Evolutionary conservation across 2,888 invertebrate species (phyloP).

Genomic region (Trissoscelio sp.): DNA sequence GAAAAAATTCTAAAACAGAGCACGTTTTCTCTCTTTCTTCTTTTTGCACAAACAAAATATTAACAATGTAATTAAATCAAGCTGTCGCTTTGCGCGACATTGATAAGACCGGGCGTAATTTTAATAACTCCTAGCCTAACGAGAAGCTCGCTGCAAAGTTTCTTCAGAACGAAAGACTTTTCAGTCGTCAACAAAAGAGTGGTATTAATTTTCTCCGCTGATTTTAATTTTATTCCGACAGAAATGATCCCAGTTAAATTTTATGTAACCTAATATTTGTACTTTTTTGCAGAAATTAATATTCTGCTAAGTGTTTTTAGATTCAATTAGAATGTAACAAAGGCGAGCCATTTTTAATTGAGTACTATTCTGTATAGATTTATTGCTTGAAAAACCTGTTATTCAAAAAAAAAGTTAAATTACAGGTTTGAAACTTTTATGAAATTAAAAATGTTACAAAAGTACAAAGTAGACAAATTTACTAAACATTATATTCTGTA

Average conservation of each 20-base stretch:
- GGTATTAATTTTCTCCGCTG: constrained; percentile 28
- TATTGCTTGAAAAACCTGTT: no score
- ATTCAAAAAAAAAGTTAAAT: no score
- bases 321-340: constrained; percentile 14
- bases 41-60: constrained; percentile 50
- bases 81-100: constrained; percentile 44
- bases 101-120: constrained; percentile 44
- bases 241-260: constrained; percentile 28
- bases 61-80: constrained; percentile 54
- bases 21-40: neutral
- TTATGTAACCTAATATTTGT: constrained; percentile 33
- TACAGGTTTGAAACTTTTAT: no score
- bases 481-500: no score
- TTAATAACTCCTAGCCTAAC: constrained; percentile 51
- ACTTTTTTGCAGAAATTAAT: constrained; percentile 32
- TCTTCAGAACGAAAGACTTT: constrained; percentile 41
- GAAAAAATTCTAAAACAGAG: constrained; percentile 15
- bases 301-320: constrained; percentile 8
- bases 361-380: neutral
- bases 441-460: no score
- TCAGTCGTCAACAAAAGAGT: constrained; percentile 45
- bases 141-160: constrained; percentile 38
- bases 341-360: neutral
- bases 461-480: no score
- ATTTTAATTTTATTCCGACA: constrained; percentile 33